These are phyloP conservation scores for Augiades crinisus DNA, from an alignment of 2,888 invertebrate species.

Conservation along the genomic window DNA sequence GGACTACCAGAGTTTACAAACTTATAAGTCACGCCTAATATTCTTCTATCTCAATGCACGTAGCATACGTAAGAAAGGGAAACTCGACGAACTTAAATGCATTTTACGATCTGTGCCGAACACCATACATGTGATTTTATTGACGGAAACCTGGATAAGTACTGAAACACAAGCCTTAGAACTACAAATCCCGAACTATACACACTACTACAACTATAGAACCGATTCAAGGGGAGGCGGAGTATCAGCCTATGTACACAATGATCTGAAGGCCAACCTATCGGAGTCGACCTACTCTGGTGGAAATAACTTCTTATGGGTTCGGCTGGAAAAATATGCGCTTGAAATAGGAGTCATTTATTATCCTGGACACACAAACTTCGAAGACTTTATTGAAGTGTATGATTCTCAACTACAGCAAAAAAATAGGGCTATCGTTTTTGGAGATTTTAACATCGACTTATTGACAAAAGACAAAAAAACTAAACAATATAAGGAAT, in stretches of 20 bases:
- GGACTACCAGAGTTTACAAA: slow-evolving; percentile 4
- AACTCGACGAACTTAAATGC: slow-evolving; percentile 8
- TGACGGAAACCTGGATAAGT: slow-evolving; percentile 12
- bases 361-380: slow-evolving; percentile 12
- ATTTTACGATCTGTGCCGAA: not conserved
- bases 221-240: slow-evolving; percentile 9
- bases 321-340: not conserved
- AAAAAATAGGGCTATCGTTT: not conserved
- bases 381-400: not conserved
- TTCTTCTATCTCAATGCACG: slow-evolving; percentile 10
- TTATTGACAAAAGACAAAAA: not conserved
- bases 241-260: slow-evolving; percentile 1
- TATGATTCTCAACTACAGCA: slow-evolving; percentile 8
- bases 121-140: not conserved
- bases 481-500: not conserved
- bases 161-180: not conserved
- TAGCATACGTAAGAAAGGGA: not conserved
- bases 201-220: slow-evolving; percentile 8
- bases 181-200: slow-evolving; percentile 4
- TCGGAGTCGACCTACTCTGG: slow-evolving; percentile 2
- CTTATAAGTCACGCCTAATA: not conserved
- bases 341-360: slow-evolving; percentile 5
- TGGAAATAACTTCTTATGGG: slow-evolving; percentile 10
- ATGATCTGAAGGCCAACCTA: not conserved
- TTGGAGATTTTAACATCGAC: no score